Evolutionary conservation across 2,113 vertebrate genomes (phyloP), one percentile per base, ranked within the genome.

Genomic region (Odocoileus hemionus): DNA sequence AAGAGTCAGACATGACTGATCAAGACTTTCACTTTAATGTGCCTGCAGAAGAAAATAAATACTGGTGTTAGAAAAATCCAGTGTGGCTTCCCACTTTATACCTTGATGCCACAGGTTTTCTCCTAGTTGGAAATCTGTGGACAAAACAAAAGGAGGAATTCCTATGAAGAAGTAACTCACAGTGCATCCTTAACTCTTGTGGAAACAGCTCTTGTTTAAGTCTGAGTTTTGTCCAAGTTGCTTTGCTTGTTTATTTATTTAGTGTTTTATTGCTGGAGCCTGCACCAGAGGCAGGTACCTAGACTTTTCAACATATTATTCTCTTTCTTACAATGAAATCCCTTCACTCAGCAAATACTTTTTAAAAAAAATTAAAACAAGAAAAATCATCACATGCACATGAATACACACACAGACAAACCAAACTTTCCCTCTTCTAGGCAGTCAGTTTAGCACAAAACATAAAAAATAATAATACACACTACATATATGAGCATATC

Each of bases 141-240:
- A 54, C 12, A 28, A 88, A 2, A 5, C 54, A 54, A 89, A 88
- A 93, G 33, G 3, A 91, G 26, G 6, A 79, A 9, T 47, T 95
- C 7, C 19, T 17, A 2, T 45, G 47, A 54, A 1, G 1, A 33
- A 47, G 14, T 67, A 58, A 1, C 1, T 30, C 14, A 60, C 12
- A 80, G 57, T 57, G 28, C 15, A 17, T 61, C 70, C 25, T 96
- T 70, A 43, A 89, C 11, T 26, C 23, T 95, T 60, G 21, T 14
- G 67, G 39, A 83, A 89, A 61, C 83, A 79, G 8, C 9, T 90
- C 23, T 52, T 61, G 1, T 4, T 67, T 92, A 79, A 67, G 8
- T 30, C 14, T n/a, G 86, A 26, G 25, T 33, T 91, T 76, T 57
- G 1, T 36, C 8, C 1, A 61, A 45, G 1, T 80, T 50, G 28